A percentile compares a stretch with the other conserved stretches of the same genome.
Conservation (phyloP, 2,888 invertebrate genomes). For the Cyclophora albipunctata region DNA sequence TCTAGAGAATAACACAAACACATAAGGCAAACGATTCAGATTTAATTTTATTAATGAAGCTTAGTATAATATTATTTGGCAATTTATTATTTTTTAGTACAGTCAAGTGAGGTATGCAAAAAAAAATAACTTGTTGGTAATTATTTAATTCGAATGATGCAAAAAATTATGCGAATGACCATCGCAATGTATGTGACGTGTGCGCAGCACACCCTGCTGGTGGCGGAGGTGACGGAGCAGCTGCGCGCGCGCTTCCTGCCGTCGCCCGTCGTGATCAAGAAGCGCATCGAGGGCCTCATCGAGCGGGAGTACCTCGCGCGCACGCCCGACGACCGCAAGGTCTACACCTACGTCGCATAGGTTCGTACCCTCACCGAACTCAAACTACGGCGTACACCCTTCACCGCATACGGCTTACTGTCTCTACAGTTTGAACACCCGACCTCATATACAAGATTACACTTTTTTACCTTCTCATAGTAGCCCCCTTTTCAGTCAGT, state of each 20-base stretch:
- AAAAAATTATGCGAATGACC: not conserved
- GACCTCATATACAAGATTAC: not conserved
- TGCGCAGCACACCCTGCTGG: slow-evolving; percentile 89
- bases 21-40: too few species aligned
- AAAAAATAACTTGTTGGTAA: too few species aligned
- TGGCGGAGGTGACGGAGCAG: slow-evolving; percentile 98
- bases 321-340: slow-evolving; percentile 97
- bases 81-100: too few species aligned
- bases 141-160: not conserved
- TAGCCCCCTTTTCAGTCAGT: slow-evolving; percentile 1
- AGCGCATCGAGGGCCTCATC: slow-evolving; percentile 99
- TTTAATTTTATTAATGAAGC: not conserved
- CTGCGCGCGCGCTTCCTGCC: slow-evolving; percentile 97
- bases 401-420: not conserved
- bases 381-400: not conserved
- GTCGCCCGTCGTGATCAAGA: slow-evolving; percentile 98
- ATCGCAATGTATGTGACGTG: slow-evolving; percentile 13
- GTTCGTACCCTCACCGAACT: slow-evolving; percentile 30
- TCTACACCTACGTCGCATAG: slow-evolving; percentile 96
- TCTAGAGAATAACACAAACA: too few species aligned
- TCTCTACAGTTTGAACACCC: not conserved
- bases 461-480: too few species aligned
- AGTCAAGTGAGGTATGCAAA: too few species aligned
- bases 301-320: slow-evolving; percentile 99
- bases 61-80: not conserved